Evolutionary conservation across 2,888 invertebrate species (phyloP), one percentile per base, ranked within the genome.

Genomic region (Ichneumoninae sp.): DNA sequence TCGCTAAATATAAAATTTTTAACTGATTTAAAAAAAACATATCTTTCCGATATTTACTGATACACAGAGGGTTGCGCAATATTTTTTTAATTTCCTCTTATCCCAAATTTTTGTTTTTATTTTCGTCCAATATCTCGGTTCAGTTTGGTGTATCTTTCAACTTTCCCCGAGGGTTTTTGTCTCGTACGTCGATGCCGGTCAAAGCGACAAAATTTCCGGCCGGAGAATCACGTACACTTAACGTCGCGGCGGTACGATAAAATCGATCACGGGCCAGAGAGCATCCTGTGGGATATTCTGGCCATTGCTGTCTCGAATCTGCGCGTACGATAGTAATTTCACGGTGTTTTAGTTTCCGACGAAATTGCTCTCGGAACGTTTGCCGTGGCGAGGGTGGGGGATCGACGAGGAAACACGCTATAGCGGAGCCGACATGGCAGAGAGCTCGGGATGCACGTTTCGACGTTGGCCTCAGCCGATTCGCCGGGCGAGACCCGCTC

Each of bases 311-410:
- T 36, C 62, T 66, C 40, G 81, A 82, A 82, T 79, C 62, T 69
- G 50, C 81, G 75, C 81, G 76, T 82, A 82, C 82, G 86, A 86
- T 82, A 84, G 86, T 86, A 86, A 86, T 86, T 86, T 86, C 86
- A 86, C 86, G 86, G 84, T 86, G 76, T 86, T 86, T 86, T 86
- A 84, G 84, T 84, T 86, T 78, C 16, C 65, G 60, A 82, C 80
- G 82, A 84, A 84, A 86, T 86, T 84, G 82, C 84, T 72, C 82
- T 82, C 82, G 84, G 78, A 86, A 84, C 84, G 82, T 82, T 60
- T 78, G 78, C 26, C 16, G 62, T 13, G 62, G 69, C 60, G 68
- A 77, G 50, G 66, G 78, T 71, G 71, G 72, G 72, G 47, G 52
- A 76, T 71, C 30, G 77, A 19, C 60, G 68, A 26, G 60, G 72